phyloP scores from a whole-genome alignment of 2,113 vertebrate species.

The Climacteris rufus region DNA sequence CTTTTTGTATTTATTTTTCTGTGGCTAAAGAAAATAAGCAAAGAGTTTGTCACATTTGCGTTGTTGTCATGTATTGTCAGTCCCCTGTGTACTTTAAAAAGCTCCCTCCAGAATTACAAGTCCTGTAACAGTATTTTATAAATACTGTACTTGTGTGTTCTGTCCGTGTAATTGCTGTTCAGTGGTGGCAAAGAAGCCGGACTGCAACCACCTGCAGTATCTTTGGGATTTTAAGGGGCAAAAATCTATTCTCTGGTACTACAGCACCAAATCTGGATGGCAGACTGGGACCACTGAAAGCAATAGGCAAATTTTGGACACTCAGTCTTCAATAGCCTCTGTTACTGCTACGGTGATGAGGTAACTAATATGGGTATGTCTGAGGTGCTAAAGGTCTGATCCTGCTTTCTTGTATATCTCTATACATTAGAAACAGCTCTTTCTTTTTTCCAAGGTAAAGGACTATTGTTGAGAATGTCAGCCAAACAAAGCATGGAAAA shows the following conservation, averaged over 20 bases:
- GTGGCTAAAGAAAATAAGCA: constrained; percentile 52
- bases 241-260: neutral
- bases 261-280: neutral
- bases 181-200: neutral
- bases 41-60: constrained; percentile 44
- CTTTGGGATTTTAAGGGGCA: neutral
- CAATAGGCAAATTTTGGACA: neutral
- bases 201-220: neutral
- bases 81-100: constrained; percentile 57
- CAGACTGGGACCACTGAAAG: neutral
- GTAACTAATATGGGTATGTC: neutral
- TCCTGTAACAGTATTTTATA: constrained; percentile 56
- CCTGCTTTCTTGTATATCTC: constrained; percentile 15
- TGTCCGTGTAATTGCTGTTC: constrained; percentile 26
- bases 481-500: neutral
- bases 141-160: constrained; percentile 54
- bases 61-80: constrained; percentile 55
- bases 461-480: neutral
- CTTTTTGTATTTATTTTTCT: constrained; percentile 73
- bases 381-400: constrained; percentile 53
- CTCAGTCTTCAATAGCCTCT: neutral
- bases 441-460: neutral
- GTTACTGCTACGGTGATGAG: neutral
- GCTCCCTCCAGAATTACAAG: constrained; percentile 60
- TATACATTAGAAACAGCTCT: neutral